These are phyloP conservation scores for Geothlypis trichas DNA, from an alignment of 2,113 vertebrate species.

Conservation along the genomic window DNA sequence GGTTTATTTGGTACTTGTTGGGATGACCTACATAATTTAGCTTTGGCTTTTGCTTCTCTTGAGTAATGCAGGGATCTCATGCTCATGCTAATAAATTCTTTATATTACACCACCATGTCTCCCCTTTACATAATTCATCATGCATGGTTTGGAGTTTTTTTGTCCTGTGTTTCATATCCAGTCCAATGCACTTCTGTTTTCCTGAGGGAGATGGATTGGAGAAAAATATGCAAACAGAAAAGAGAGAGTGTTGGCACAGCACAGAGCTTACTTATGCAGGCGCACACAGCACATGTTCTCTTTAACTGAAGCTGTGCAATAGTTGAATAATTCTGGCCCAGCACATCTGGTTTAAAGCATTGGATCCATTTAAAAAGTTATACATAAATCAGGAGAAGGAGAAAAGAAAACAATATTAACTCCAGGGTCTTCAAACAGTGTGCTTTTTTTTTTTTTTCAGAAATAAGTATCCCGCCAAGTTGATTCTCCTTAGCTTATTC, in stretches of 20 bases:
- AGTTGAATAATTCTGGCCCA: not conserved
- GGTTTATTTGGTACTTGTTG: not conserved
- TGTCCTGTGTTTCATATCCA: not conserved
- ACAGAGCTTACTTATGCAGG: not conserved
- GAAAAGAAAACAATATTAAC: not conserved
- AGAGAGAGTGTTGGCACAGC: not conserved
- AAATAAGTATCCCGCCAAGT: not conserved
- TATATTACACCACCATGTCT: not conserved
- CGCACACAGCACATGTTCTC: not conserved
- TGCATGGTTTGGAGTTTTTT: not conserved
- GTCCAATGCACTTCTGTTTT: not conserved
- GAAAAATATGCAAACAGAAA: not conserved
- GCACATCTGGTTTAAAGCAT: constrained; percentile 14
- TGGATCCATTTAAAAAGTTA: not conserved
- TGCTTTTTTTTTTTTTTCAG: not conserved
- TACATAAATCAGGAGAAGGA: not conserved
- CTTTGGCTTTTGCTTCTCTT: not conserved
- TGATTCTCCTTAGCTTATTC: not conserved
- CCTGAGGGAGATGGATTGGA: not conserved
- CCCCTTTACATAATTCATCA: not conserved
- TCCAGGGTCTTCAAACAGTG: not conserved
- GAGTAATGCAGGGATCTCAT: not conserved
- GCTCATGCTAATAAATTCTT: constrained; percentile 10
- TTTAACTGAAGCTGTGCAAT: not conserved
- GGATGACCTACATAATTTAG: not conserved